Evolutionary conservation across 2,888 invertebrate species (phyloP), one percentile per base, ranked within the genome.

Genomic region (Sicus ferrugineus): DNA sequence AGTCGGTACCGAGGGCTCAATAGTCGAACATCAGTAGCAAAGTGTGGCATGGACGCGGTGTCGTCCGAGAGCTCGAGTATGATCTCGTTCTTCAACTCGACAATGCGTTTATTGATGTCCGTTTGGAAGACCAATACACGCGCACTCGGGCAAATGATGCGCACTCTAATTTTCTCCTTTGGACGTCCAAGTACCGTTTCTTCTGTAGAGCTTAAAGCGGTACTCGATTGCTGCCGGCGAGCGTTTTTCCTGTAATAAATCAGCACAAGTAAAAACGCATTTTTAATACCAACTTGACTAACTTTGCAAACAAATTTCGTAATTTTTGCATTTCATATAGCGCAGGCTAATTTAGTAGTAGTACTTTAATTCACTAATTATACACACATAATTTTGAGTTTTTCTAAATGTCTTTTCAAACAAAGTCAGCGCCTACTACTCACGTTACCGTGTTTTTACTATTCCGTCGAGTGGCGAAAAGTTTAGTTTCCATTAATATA

Each of bases 251-350:
- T 81, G 68, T 5, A 70, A n/a, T n/a, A n/a, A n/a, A 72, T 58
- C n/a, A n/a, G n/a, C n/a, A n/a, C 61, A 38, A 63, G 7, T 16
- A 66, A 34, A 28, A 46, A n/a, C n/a, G n/a, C n/a, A n/a, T n/a
- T n/a, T 23, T 5, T 63, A 28, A 16, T 26, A 23, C 19, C 14
- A 38, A 1, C 16, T 61, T 38, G 2, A 46, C 9, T 16, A 65
- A 83, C 82, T 77, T 82, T 26, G 78, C 75, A 77, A 83, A 83
- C 75, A 83, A 76, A 72, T 81, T 81, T 75, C 79, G 77, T 73
- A 83, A 70, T 78, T 81, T 83, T 76, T 83, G 80, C 83, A 83
- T 83, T 75, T 76, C 78, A n/a, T n/a, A n/a, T n/a, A n/a, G n/a
- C n/a, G n/a, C n/a, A n/a, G n/a, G n/a, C n/a, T n/a, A n/a, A n/a